Conservation (phyloP, 2,888 invertebrate genomes). For the Nomada fabriciana region DNA sequence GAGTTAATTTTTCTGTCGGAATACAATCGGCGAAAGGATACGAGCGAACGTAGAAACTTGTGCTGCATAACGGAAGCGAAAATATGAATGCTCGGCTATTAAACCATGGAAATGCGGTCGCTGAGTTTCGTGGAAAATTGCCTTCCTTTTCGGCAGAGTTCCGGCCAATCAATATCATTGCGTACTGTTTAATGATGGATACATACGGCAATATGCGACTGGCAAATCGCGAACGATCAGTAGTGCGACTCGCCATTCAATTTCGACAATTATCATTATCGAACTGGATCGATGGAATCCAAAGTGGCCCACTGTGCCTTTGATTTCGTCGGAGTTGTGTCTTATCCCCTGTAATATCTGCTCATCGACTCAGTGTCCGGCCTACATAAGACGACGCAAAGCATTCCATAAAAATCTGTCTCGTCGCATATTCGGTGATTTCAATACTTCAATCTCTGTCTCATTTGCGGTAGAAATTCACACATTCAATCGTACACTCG, state of each 20-base stretch:
- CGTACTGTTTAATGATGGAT: neutral
- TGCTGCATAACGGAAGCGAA: neutral
- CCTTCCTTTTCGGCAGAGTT: neutral
- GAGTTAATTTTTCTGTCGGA: neutral
- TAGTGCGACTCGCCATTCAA: neutral
- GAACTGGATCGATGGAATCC: constrained; percentile 8
- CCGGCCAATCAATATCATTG: neutral
- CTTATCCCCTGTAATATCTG: constrained; percentile 31
- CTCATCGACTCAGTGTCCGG: no score
- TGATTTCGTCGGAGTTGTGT: neutral
- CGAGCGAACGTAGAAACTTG: neutral
- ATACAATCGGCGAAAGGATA: constrained; percentile 18
- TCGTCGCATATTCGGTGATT: constrained; percentile 3
- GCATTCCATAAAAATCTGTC: constrained; percentile 27
- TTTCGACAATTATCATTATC: constrained; percentile 14
- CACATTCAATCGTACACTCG: no score
- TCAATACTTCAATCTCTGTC: neutral
- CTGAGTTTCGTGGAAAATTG: constrained; percentile 11
- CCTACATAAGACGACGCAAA: constrained; percentile 13
- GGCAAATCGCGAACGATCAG: neutral
- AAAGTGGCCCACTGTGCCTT: neutral
- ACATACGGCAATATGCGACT: neutral
- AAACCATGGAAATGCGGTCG: constrained; percentile 6
- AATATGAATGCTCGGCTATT: constrained; percentile 19
- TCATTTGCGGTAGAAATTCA: neutral